A percentile compares a stretch with the other conserved stretches of the same genome.
Evolutionary conservation across 92 coral and sea anemone species (phyloP).

Genomic region (Anthopleura xanthogrammica): DNA sequence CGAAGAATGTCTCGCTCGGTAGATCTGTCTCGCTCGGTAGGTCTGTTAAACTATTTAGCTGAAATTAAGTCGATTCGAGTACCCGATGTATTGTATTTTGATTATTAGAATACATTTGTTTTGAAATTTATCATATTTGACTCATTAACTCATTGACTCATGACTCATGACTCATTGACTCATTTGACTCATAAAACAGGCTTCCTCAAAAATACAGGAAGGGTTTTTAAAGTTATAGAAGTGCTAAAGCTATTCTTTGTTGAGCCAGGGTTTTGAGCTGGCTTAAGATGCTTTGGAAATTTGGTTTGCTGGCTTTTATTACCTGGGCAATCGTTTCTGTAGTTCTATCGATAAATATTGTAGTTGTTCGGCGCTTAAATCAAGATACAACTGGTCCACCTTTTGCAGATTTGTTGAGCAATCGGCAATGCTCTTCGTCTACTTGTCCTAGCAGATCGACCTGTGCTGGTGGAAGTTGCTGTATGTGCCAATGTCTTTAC

Average conservation of each 20-base stretch:
- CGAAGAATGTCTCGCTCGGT: no score
- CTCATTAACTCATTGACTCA: no score
- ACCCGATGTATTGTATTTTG: no score
- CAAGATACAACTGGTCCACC: not conserved
- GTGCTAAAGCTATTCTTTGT: not conserved
- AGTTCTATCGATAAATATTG: not conserved
- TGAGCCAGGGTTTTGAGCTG: not conserved
- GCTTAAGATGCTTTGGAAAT: not conserved
- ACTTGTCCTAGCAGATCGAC: not conserved
- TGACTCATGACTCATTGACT: no score
- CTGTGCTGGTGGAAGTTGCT: conserved; percentile 9
- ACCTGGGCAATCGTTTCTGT: not conserved
- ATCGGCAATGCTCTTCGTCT: not conserved
- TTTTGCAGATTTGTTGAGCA: conserved; percentile 4
- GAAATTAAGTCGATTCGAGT: no score
- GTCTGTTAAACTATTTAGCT: no score
- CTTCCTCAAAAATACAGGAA: no score
- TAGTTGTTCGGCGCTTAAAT: not conserved
- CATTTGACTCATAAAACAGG: no score
- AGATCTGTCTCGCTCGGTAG: no score
- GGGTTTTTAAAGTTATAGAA: no score
- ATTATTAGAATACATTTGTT: no score
- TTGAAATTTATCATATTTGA: no score
- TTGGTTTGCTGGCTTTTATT: not conserved
- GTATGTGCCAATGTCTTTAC: conserved; percentile 15